phyloP scores from a whole-genome alignment of 2,113 vertebrate species.

The Zosterops borbonicus region DNA sequence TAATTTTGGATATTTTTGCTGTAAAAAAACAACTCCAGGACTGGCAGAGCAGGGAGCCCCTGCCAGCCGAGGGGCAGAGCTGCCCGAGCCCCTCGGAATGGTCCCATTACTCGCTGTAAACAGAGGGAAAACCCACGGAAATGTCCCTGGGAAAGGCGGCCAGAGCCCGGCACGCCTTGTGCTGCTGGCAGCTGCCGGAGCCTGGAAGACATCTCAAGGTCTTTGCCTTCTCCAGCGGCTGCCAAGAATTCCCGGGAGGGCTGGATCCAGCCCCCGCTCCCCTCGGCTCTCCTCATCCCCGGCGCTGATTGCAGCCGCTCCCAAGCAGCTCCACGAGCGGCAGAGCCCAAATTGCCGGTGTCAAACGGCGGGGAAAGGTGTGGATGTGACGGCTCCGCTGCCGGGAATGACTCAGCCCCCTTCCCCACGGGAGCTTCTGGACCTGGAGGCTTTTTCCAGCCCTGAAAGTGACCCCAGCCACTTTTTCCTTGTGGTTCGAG shows the following conservation, averaged over 20 bases:
- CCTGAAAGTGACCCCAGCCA: accelerated
- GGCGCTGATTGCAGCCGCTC: conserved; percentile 1
- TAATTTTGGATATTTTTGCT: not conserved
- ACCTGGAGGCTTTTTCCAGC: not conserved
- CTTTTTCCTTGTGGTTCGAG: accelerated
- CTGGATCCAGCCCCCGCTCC: not conserved
- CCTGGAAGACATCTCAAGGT: conserved; percentile 51
- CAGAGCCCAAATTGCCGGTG: not conserved
- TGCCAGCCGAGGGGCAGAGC: accelerated
- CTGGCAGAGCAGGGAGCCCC: not conserved
- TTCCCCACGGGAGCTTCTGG: accelerated
- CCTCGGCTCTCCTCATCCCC: not conserved
- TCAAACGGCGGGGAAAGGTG: not conserved
- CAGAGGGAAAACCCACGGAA: accelerated
- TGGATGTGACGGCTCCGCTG: not conserved
- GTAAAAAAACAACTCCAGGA: not conserved
- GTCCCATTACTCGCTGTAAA: accelerated
- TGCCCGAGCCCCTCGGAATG: accelerated
- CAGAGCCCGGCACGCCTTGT: accelerated
- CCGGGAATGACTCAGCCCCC: not conserved
- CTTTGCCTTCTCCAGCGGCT: not conserved
- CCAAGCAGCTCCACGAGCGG: not conserved
- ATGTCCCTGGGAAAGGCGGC: accelerated
- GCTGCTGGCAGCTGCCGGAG: not conserved
- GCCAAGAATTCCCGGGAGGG: not conserved